Evolutionary conservation across 1,140 invertebrate genomes (phyloP).

Genomic region (Bombus impatiens): DNA sequence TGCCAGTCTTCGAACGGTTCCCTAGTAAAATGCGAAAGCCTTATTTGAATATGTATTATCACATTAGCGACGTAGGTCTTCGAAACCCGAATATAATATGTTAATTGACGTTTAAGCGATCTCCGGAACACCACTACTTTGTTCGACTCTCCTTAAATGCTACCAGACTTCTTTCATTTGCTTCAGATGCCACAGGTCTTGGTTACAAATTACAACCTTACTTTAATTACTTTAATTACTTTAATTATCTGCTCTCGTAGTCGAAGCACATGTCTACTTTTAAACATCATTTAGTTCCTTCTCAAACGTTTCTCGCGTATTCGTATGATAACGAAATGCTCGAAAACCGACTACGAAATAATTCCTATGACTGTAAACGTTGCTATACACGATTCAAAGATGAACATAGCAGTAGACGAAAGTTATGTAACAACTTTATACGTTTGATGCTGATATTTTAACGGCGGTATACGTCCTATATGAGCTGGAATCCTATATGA

Average conservation of each 20-base stretch:
- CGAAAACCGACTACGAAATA: too few species aligned
- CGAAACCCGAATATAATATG: conserved; percentile 51
- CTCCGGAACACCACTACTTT: conserved; percentile 6
- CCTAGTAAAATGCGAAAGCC: background rate
- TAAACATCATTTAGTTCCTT: too few species aligned
- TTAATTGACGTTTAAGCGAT: conserved; percentile 58
- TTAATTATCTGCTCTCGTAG: conserved; percentile 4
- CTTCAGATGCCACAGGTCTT: conserved; percentile 38
- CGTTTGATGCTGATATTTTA: too few species aligned
- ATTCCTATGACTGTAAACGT: too few species aligned
- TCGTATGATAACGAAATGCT: too few species aligned
- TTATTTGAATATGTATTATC: conserved; percentile 46
- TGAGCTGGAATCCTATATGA: too few species aligned
- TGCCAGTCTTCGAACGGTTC: background rate
- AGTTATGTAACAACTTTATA: too few species aligned
- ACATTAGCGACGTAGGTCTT: conserved; percentile 24
- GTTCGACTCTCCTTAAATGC: conserved; percentile 26
- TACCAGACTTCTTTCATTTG: conserved; percentile 54
- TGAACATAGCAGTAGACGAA: too few species aligned
- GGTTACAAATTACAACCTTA: conserved; percentile 54
- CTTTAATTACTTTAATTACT: conserved; percentile 29
- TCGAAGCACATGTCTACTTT: conserved; percentile 16
- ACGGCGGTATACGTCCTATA: too few species aligned
- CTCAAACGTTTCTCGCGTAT: background rate
- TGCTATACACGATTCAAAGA: too few species aligned